Conservation (phyloP, 2,888 invertebrate genomes). For the Heliconius cydno region DNA sequence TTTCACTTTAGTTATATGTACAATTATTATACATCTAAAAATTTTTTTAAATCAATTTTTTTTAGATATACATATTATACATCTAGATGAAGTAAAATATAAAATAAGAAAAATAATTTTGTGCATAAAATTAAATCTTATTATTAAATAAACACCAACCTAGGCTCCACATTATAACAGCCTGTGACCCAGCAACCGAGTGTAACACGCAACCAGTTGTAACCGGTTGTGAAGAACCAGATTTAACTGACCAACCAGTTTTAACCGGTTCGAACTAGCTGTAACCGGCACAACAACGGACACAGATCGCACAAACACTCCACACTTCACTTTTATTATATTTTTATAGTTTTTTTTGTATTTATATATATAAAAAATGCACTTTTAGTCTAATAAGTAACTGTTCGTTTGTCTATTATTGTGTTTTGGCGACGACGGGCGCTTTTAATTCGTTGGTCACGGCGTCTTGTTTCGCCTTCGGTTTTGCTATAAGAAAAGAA, state of each 20-base stretch:
- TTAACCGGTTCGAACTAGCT: slow-evolving; percentile 16
- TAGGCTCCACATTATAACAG: slow-evolving; percentile 61
- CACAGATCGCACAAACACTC: slow-evolving; percentile 45
- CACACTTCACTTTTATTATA: slow-evolving; percentile 43
- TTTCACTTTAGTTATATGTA: no score
- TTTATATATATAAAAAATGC: slow-evolving; percentile 49
- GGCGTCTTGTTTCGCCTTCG: slow-evolving; percentile 66
- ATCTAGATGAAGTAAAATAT: not conserved
- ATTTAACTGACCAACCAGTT: slow-evolving; percentile 37
- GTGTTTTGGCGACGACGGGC: slow-evolving; percentile 60
- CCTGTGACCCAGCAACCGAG: slow-evolving; percentile 57
- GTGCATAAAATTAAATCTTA: not conserved
- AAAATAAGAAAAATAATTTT: not conserved
- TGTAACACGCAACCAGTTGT: slow-evolving; percentile 9
- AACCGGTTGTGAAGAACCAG: slow-evolving; percentile 30
- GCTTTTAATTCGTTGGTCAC: slow-evolving; percentile 57
- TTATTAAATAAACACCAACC: slow-evolving; percentile 58
- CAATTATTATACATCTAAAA: no score
- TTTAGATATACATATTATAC: no score
- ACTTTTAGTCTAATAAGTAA: slow-evolving; percentile 48
- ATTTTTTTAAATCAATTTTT: not conserved
- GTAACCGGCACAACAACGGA: slow-evolving; percentile 35
- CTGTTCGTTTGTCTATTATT: slow-evolving; percentile 61
- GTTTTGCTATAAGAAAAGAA: slow-evolving; percentile 60
- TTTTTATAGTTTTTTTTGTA: slow-evolving; percentile 50